Evolutionary conservation across 2,888 invertebrate species (phyloP).

Genomic region (Drepana falcataria): DNA sequence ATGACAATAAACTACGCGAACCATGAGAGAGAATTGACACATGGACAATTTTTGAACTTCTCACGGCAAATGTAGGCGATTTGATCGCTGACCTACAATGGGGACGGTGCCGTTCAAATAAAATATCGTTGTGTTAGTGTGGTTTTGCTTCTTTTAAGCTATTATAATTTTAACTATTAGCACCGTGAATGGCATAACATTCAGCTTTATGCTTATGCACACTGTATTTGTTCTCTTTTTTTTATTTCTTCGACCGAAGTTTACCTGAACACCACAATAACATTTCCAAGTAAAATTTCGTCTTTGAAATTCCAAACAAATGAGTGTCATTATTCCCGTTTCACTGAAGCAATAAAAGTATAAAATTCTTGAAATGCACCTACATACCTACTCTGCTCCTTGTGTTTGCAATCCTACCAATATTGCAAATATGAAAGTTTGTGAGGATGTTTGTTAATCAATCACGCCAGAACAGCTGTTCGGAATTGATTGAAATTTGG

Average conservation of each 20-base stretch:
- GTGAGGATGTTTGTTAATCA: too few relatives aligned
- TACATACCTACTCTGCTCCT: too few relatives aligned
- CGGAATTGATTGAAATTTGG: too few relatives aligned
- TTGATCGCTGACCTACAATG: not conserved
- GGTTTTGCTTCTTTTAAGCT: not conserved
- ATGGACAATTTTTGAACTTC: constrained; percentile 13
- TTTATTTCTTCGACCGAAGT: not conserved
- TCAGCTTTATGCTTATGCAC: not conserved
- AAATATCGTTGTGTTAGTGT: not conserved
- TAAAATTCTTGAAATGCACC: too few relatives aligned
- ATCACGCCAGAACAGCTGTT: too few relatives aligned
- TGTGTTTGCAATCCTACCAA: too few relatives aligned
- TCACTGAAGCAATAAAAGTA: not conserved
- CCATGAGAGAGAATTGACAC: not conserved
- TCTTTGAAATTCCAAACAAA: not conserved
- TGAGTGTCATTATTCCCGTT: not conserved
- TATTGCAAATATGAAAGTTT: too few relatives aligned
- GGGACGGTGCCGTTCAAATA: constrained; percentile 1
- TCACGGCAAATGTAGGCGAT: not conserved
- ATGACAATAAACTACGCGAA: constrained; percentile 1
- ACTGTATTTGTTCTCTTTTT: not conserved
- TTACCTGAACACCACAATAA: not conserved
- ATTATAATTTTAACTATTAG: too few relatives aligned
- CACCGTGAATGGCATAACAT: not conserved
- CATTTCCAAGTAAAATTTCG: not conserved